Evolutionary conservation across 2,888 invertebrate genomes (phyloP), one percentile per base, ranked within the genome.

Genomic region (Thyatira batis): DNA sequence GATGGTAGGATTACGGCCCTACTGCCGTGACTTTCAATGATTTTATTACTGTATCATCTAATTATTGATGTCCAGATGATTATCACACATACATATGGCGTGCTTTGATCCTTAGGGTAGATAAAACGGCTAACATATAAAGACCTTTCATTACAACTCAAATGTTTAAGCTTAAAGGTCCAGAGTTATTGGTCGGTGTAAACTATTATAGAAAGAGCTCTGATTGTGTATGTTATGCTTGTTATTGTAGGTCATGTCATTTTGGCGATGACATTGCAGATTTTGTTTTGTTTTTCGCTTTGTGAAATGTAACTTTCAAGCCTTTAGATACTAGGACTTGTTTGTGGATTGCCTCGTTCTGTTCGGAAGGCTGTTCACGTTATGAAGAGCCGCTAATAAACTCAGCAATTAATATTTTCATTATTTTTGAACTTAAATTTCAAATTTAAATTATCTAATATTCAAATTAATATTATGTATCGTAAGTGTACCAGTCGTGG

Each of bases 31-130:
- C 80, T 68, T 65, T 65, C 83, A 82, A 87, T 84, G 81, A 87
- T 87, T 87, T 87, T 87, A 87, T 88, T 87, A 87, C 84, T 79
- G 75, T 74, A 73, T 84, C 86, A 89, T 89, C 88, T 89, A 88
- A 89, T 89, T 89, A 89, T 82, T 63, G 66, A 75, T 76, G 39
- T 39, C 39, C 17, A 76, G 89, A 88, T 89, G n/a, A 27, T 56
- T 85, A 89, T 89, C 85, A 58, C 53, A 58, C 60, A 71, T 75
- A 76, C 87, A 88, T 80, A 86, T 88, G 89, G 80, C 80, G 70
- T 65, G 70, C 62, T 56, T 43, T 53, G 84, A 82, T 83, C 51
- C 53, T 57, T 52, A 61, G 78, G 69, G 74, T 57, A 78, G 87
- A 87, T 85, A 81, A 58, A n/a, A n/a, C 0, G 20, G 23, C 73